phyloP scores from a whole-genome alignment of 2,888 invertebrate genomes.

The Noctua janthe region DNA sequence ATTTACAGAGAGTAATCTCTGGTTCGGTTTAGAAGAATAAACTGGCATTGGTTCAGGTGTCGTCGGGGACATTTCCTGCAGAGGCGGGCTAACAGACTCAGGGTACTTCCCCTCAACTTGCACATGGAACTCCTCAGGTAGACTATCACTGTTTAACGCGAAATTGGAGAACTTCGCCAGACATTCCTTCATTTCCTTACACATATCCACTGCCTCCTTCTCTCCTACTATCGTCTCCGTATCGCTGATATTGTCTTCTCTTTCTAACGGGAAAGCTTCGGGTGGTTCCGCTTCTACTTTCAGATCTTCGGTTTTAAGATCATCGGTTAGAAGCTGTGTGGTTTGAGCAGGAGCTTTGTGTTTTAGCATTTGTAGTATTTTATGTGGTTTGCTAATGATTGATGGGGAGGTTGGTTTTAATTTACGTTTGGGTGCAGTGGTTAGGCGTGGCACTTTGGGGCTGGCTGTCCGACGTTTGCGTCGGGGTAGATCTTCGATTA shows the following conservation, averaged over 20 bases:
- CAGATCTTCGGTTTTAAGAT: conserved; percentile 69
- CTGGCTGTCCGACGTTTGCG: conserved; percentile 78
- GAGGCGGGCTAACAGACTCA: conserved; percentile 85
- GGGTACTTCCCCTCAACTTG: conserved; percentile 76
- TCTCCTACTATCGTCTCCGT: conserved; percentile 78
- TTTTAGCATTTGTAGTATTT: conserved; percentile 83
- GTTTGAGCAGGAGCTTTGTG: conserved; percentile 77
- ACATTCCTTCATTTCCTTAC: conserved; percentile 85
- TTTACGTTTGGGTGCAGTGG: conserved; percentile 81
- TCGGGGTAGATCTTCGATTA: conserved; percentile 80
- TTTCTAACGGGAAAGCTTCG: conserved; percentile 82
- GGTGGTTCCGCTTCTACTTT: conserved; percentile 81
- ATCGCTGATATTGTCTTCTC: conserved; percentile 80
- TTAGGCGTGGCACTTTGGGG: conserved; percentile 76
- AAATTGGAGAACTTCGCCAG: conserved; percentile 84
- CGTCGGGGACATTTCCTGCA: conserved; percentile 86
- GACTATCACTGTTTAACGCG: conserved; percentile 74
- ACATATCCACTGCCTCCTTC: conserved; percentile 64
- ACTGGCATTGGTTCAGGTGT: conserved; percentile 80
- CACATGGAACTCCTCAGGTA: conserved; percentile 66
- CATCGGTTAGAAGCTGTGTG: conserved; percentile 66
- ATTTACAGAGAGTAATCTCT: conserved; percentile 79
- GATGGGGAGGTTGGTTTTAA: conserved; percentile 77
- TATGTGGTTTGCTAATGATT: conserved; percentile 76
- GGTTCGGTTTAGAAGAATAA: conserved; percentile 80